Conservation (phyloP, 2,888 invertebrate genomes). For the Spatulosminthurus flaviceps region DNA sequence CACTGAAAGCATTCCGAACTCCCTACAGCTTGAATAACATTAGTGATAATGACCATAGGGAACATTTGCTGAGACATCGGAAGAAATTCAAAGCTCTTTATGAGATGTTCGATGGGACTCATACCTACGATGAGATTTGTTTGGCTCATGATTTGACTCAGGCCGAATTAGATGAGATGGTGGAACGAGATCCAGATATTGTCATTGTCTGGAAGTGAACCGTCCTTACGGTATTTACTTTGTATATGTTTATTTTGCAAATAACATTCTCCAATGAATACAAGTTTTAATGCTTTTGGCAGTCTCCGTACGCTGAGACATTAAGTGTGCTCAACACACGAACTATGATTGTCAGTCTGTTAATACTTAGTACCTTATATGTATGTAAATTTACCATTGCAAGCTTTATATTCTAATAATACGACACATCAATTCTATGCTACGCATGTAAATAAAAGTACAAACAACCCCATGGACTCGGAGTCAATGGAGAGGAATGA, state of each 20-base stretch:
- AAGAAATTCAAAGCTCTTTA: slow-evolving; percentile 64
- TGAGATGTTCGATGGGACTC: slow-evolving; percentile 78
- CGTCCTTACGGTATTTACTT: neutral
- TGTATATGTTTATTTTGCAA: neutral
- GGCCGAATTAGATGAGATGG: slow-evolving; percentile 80
- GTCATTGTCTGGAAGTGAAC: slow-evolving; percentile 70
- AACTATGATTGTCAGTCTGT: too few relatives aligned
- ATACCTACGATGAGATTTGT: slow-evolving; percentile 90
- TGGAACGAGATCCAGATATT: slow-evolving; percentile 84
- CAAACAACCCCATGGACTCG: neutral
- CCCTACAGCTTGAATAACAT: slow-evolving; percentile 38
- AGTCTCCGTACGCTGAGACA: too few relatives aligned
- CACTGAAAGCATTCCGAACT: slow-evolving; percentile 33
- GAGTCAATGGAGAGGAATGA: slow-evolving; percentile 6
- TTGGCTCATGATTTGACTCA: slow-evolving; percentile 81
- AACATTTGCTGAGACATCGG: slow-evolving; percentile 54
- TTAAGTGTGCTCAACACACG: too few relatives aligned
- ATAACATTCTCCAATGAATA: neutral
- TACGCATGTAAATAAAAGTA: neutral
- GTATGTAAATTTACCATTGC: too few relatives aligned
- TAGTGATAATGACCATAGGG: slow-evolving; percentile 43
- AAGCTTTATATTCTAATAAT: neutral
- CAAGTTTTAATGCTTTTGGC: too few relatives aligned
- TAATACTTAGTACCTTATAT: too few relatives aligned
- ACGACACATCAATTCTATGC: too few relatives aligned